Percentiles rank a stretch among this genome's conserved stretches.
These are phyloP conservation scores for Barnardius zonarius DNA, from an alignment of 2,113 vertebrate species.

Conservation along the genomic window DNA sequence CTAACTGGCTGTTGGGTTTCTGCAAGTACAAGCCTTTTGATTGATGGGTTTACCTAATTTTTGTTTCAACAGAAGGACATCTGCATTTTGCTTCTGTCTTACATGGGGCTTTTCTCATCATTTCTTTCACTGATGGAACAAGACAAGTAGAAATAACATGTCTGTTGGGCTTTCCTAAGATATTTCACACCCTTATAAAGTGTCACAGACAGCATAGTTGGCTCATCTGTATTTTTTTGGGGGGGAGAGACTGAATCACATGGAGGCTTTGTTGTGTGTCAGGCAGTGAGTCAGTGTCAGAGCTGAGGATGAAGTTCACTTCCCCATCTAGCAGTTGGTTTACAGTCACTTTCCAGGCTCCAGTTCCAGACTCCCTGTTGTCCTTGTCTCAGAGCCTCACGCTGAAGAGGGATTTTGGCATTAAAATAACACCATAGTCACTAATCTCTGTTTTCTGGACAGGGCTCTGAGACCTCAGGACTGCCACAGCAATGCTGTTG, in stretches of 20 bases:
- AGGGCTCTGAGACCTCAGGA: neutral
- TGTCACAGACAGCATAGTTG: neutral
- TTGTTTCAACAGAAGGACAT: neutral
- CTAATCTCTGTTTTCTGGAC: neutral
- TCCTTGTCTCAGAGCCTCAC: neutral
- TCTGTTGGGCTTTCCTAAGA: neutral
- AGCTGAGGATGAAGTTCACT: neutral
- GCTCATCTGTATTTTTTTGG: accelerated
- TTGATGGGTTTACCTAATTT: neutral
- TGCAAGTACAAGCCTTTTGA: neutral
- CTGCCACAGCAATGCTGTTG: neutral
- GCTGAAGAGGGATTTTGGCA: neutral
- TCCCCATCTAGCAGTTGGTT: neutral
- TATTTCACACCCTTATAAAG: neutral
- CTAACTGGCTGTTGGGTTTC: neutral
- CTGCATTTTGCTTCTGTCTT: neutral
- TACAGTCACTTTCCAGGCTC: neutral
- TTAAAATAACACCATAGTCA: accelerated
- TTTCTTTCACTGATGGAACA: neutral
- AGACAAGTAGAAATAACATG: neutral
- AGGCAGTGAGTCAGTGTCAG: neutral
- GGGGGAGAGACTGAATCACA: neutral
- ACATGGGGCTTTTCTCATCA: neutral
- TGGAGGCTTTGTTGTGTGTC: neutral
- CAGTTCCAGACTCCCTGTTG: neutral